Evolutionary conservation across 1,140 invertebrate genomes (phyloP).

Genomic region (Phymastichus coffea): DNA sequence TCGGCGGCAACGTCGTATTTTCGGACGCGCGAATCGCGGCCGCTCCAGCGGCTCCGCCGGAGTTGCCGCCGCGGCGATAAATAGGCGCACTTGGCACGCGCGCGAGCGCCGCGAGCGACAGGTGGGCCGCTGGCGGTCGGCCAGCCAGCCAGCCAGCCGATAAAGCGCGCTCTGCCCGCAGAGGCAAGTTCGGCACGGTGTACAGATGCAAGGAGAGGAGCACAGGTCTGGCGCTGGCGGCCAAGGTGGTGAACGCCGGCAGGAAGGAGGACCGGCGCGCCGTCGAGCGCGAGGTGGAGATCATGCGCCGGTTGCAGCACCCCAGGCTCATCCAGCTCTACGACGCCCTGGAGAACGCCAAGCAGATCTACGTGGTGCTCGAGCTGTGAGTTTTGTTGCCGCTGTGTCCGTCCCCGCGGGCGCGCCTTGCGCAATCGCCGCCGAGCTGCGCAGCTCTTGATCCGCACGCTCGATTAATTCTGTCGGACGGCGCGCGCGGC

Average conservation of each 20-base stretch:
- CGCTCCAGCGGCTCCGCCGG: background rate
- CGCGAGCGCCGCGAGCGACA: background rate
- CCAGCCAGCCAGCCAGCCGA: no score
- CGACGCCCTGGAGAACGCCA: constrained; percentile 90
- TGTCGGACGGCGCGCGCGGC: no score
- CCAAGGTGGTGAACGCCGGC: constrained; percentile 87
- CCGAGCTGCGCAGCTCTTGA: no score
- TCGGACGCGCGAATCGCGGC: background rate
- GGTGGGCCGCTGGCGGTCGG: no score
- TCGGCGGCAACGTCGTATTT: background rate
- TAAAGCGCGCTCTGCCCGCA: constrained; percentile 51
- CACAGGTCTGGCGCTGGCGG: constrained; percentile 80
- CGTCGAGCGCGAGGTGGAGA: constrained; percentile 93
- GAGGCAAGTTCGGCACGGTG: constrained; percentile 98
- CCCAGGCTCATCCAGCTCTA: constrained; percentile 93
- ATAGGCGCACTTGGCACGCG: constrained; percentile 9
- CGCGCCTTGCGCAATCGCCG: no score
- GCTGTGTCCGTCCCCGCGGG: no score
- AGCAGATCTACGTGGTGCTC: constrained; percentile 91
- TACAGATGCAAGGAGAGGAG: constrained; percentile 86
- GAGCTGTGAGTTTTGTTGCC: constrained; percentile 82
- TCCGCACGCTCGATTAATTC: no score
- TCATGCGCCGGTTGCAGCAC: constrained; percentile 92
- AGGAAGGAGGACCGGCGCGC: constrained; percentile 85
- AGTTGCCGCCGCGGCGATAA: no score